Conservation (phyloP, 2,888 invertebrate species). For the Erebia palarica region DNA sequence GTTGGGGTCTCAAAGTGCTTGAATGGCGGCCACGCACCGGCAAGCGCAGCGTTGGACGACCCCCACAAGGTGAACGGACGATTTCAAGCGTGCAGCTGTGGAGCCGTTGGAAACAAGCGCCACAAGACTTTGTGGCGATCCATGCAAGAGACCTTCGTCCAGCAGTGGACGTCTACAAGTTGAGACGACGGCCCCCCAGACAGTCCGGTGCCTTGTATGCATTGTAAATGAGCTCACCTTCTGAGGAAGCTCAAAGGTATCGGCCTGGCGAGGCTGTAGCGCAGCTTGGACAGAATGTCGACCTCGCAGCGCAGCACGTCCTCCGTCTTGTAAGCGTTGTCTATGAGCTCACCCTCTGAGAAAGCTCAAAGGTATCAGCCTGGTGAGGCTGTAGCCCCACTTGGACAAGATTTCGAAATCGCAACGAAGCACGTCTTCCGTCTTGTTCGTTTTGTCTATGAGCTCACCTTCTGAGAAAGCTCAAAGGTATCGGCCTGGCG, state of each 20-base stretch:
- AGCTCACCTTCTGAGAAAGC: constrained; percentile 91
- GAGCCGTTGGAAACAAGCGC: no score
- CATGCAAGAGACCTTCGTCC: no score
- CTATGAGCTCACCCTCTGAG: constrained; percentile 85
- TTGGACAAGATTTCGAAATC: constrained; percentile 72
- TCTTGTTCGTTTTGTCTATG: constrained; percentile 87
- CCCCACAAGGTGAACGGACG: no score
- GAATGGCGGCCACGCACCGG: no score
- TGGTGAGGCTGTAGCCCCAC: constrained; percentile 91
- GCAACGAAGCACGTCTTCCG: background rate
- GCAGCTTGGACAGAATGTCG: constrained; percentile 83
- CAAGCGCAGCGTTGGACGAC: no score
- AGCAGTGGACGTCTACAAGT: no score
- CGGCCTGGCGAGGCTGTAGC: constrained; percentile 93
- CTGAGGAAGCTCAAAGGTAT: constrained; percentile 94
- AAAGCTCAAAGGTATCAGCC: constrained; percentile 94
- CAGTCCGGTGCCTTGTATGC: constrained; percentile 83
- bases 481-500: constrained; percentile 93
- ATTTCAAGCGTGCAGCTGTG: no score
- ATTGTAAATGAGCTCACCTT: constrained; percentile 85
- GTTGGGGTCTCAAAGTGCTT: no score
- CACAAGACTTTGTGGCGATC: no score
- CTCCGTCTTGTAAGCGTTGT: constrained; percentile 87
- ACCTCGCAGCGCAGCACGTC: background rate
- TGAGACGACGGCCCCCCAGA: no score